Conservation (phyloP, 1,140 invertebrate species). For the Apis cerana region DNA sequence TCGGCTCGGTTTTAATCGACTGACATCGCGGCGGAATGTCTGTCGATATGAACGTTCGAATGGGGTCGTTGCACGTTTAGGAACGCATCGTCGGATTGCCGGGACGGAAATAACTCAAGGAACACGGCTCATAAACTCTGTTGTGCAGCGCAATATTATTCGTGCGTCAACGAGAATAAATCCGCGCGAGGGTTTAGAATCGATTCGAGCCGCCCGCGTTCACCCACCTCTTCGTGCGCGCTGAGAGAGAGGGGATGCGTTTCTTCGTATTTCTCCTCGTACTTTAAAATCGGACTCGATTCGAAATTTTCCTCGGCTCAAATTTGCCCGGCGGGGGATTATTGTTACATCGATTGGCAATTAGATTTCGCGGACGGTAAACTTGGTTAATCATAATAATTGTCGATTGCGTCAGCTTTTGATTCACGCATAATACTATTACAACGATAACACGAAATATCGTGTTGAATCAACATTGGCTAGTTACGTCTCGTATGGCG, state of each 20-base stretch:
- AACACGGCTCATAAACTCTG: slow-evolving; percentile 67
- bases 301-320: too few relatives aligned
- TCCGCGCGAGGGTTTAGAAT: slow-evolving; percentile 37
- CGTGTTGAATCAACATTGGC: not conserved
- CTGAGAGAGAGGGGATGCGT: too few relatives aligned
- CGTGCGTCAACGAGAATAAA: slow-evolving; percentile 44
- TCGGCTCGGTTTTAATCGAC: slow-evolving; percentile 53
- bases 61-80: slow-evolving; percentile 72
- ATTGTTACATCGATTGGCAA: not conserved
- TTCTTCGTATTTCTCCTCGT: not conserved
- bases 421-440: not conserved
- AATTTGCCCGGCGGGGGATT: too few relatives aligned
- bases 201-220: slow-evolving; percentile 32
- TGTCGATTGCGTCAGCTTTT: not conserved
- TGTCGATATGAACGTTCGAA: slow-evolving; percentile 58
- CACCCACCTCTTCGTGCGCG: not conserved
- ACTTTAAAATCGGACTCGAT: too few relatives aligned
- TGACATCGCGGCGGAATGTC: slow-evolving; percentile 48
- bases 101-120: slow-evolving; percentile 71
- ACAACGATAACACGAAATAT: not conserved
- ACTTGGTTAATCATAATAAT: not conserved
- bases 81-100: slow-evolving; percentile 72
- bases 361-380: not conserved
- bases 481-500: too few relatives aligned
- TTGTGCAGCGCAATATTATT: slow-evolving; percentile 59